Evolutionary conservation across 2,113 vertebrate species (phyloP), one percentile per base, ranked within the genome.

Genomic region (Platanista minor): DNA sequence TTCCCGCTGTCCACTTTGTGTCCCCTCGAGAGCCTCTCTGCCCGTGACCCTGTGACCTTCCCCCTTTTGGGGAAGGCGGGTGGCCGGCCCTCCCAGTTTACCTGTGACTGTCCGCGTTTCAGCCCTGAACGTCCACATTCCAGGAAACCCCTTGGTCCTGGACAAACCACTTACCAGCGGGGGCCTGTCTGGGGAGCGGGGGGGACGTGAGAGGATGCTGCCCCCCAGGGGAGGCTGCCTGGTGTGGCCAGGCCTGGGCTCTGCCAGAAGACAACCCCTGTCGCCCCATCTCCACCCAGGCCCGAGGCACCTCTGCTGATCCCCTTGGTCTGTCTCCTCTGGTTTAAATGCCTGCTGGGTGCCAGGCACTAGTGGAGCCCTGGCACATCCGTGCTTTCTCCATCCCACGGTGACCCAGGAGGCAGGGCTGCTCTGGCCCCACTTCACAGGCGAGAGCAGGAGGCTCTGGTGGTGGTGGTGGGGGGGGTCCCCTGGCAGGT

Each of bases 371-470:
- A 61, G 39, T 1, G 0, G 61, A 80, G 49, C 33, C 75, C 21
- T 1, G 0, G 0, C 31, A 11, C 11, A 8, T 33, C 33, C 0
- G 0, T 0, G 20, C 49, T 54, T n/a, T 20, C 20, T 6, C 1
- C 27, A 4, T n/a, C 23, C 4, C 78, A 46, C 2, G 2, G 6
- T 29, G 43, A 29, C 67, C 52, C 18, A 8, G 41, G 80, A 61
- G 52, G 80, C 41, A 18, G 29, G 23, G 6, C 18, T 0, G 3
- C 27, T 6, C 2, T 21, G 54, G 8, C 25, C 71, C 23, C 13
- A 9, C 33, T 31, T 52, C 46, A 8, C 8, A 61, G 41, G 46
- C 36, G 21, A 39, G 43, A 62, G 15, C 90, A 31, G 66, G 54
- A 36, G 59, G 33, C 62, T 57, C 75, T 69, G 77, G 33, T 0